phyloP scores from a whole-genome alignment of 2,888 invertebrate genomes.

The Eurois occulta region DNA sequence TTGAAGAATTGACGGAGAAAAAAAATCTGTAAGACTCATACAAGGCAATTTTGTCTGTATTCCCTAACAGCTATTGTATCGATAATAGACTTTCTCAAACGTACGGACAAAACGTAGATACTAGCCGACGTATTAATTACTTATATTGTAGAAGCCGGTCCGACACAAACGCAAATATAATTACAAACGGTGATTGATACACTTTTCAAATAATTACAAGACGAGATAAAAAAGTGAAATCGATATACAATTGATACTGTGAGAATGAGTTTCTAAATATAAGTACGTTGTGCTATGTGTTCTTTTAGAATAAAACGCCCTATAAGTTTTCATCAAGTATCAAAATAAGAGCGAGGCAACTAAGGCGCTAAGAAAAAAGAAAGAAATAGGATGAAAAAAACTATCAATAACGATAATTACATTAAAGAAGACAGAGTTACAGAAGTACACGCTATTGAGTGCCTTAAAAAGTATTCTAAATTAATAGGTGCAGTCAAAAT shows the following conservation, averaged over 20 bases:
- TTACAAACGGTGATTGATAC: conserved; percentile 64
- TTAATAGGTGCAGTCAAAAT: not conserved
- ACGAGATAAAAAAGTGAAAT: conserved; percentile 64
- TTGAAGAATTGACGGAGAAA: conserved; percentile 11
- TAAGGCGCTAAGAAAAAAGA: not conserved
- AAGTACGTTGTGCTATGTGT: conserved; percentile 36
- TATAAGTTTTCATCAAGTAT: conserved; percentile 1
- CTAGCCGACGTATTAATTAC: conserved; percentile 70
- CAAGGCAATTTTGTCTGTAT: conserved; percentile 70
- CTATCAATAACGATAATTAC: not conserved
- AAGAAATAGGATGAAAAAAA: not conserved
- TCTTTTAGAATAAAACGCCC: conserved; percentile 17
- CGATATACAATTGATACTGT: conserved; percentile 62
- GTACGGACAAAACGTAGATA: conserved; percentile 59
- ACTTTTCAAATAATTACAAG: conserved; percentile 63
- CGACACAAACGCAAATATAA: conserved; percentile 62
- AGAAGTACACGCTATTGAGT: not conserved
- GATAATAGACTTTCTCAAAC: conserved; percentile 79
- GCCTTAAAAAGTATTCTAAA: not conserved
- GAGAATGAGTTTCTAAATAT: conserved; percentile 58
- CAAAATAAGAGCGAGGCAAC: not conserved
- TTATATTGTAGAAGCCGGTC: conserved; percentile 61
- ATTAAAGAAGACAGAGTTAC: not conserved
- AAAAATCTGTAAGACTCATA: conserved; percentile 60
- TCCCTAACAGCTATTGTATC: conserved; percentile 66